phyloP scores from a whole-genome alignment of 2,888 invertebrate species.

The Venusia cambrica region DNA sequence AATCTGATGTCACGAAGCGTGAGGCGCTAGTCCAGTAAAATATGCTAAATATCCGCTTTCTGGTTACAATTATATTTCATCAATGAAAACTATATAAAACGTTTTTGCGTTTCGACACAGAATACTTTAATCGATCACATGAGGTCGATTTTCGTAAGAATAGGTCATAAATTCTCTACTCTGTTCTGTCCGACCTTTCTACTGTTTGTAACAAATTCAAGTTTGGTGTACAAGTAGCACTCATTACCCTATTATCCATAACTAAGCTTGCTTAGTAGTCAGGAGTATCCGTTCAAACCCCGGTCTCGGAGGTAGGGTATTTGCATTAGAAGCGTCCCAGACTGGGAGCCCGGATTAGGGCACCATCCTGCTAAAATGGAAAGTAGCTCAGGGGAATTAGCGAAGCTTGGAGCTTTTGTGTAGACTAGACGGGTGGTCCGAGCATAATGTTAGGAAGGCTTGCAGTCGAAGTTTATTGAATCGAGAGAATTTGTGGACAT shows the following conservation, averaged over 20 bases:
- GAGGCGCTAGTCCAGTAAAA: slow-evolving; percentile 9
- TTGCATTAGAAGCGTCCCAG: slow-evolving; percentile 37
- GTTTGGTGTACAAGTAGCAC: too few relatives aligned
- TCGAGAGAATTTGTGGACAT: too few relatives aligned
- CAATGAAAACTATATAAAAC: too few relatives aligned
- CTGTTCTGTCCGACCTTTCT: too few relatives aligned
- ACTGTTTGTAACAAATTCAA: too few relatives aligned
- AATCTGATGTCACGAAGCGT: slow-evolving; percentile 24
- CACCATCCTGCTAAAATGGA: slow-evolving; percentile 24
- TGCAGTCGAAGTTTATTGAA: slow-evolving; percentile 6
- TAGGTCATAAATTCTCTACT: too few relatives aligned
- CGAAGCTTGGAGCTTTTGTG: slow-evolving; percentile 8
- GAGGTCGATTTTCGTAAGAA: too few relatives aligned
- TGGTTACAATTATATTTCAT: too few relatives aligned
- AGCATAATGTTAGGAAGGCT: slow-evolving; percentile 11
- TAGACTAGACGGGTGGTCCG: slow-evolving; percentile 16
- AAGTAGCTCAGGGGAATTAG: slow-evolving; percentile 18
- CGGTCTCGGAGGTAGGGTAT: slow-evolving; percentile 17
- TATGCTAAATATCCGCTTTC: slow-evolving; percentile 8
- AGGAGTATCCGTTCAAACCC: background rate
- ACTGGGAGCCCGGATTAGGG: slow-evolving; percentile 23
- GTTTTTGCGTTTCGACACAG: too few relatives aligned
- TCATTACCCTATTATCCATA: too few relatives aligned
- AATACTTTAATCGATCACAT: too few relatives aligned
- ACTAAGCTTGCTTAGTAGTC: too few relatives aligned